phyloP scores from a whole-genome alignment of 1,140 invertebrate genomes.

The Cepaea nemoralis region DNA sequence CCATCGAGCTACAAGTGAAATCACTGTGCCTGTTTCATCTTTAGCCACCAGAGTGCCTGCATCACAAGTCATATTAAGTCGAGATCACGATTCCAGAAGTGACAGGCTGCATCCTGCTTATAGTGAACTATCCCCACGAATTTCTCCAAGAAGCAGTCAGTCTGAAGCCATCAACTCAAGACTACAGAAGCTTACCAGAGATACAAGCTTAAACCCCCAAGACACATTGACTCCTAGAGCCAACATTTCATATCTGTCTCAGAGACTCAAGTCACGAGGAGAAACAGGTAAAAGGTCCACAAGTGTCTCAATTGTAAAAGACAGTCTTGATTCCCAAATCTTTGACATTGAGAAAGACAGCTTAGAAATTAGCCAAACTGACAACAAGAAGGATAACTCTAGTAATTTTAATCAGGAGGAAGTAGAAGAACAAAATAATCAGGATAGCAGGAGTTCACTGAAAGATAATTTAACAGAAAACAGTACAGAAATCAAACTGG shows the following conservation, averaged over 20 bases:
- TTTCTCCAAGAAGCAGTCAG: background rate
- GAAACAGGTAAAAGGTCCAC: slow-evolving; percentile 1
- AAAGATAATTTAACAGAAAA: background rate
- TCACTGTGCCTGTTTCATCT: background rate
- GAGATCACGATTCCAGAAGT: background rate
- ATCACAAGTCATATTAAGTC: background rate
- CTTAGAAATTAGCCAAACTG: slow-evolving; percentile 10
- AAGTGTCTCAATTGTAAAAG: background rate
- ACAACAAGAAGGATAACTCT: background rate
- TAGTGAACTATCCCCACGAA: background rate
- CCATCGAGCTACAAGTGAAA: background rate
- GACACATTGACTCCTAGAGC: background rate
- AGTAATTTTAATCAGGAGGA: background rate
- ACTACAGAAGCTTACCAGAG: background rate
- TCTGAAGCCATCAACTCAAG: background rate
- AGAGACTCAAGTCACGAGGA: slow-evolving; percentile 34
- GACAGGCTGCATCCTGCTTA: background rate
- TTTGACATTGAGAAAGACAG: slow-evolving; percentile 37
- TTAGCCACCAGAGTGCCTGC: background rate
- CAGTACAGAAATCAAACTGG: background rate
- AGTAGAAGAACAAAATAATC: background rate
- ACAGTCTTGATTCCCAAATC: slow-evolving; percentile 14
- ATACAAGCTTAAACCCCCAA: background rate
- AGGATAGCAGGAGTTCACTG: background rate
- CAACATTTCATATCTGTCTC: slow-evolving; percentile 3